Evolutionary conservation across 2,113 vertebrate species (phyloP), one percentile per base, ranked within the genome.

Genomic region (Gallinago paraguaiae): DNA sequence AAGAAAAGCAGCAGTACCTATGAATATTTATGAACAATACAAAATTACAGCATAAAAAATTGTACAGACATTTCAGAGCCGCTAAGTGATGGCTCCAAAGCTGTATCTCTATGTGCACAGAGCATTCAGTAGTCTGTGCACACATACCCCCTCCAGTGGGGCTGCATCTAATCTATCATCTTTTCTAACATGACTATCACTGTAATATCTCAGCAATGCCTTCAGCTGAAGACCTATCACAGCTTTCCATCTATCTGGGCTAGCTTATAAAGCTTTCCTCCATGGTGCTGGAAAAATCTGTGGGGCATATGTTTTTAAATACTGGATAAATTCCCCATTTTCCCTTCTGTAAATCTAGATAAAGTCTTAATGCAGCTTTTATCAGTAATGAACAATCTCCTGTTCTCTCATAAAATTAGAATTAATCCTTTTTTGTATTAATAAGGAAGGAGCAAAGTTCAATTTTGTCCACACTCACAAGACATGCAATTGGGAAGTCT

Each of bases 11-110:
- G 86, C 84, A 68, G 79, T 51, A 45, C 23, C 63, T 85, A 94
- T 96, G 92, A 95, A 97, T 96, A 96, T 95, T 94, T 97, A 96
- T 95, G 94, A 96, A 93, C 88, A 94, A 87, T 86, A 85, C 74
- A 93, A 91, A 96, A 95, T 95, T 96, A 96, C 93, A 95, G 84
- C 94, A 96, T 90, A 93, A 97, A 94, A 90, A 96, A 95, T 85
- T 74, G 92, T 92, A 93, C 92, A 93, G 96, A 92, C 93, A 93
- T 95, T 91, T 96, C 95, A 91, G 95, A 93, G 86, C 95, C 82
- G 95, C 89, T 97, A 95, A 97, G 88, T 91, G 95, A 94, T 92
- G 88, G 86, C 83, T 96, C 81, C 83, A 86, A 72, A 94, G 91
- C 88, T 76, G 61, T 35, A 54, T 86, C 79, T 93, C 51, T 31